These are phyloP conservation scores for Hippasteria phrygiana DNA, from an alignment of 53 echinoderm and acorn worm species.

Conservation along the genomic window DNA sequence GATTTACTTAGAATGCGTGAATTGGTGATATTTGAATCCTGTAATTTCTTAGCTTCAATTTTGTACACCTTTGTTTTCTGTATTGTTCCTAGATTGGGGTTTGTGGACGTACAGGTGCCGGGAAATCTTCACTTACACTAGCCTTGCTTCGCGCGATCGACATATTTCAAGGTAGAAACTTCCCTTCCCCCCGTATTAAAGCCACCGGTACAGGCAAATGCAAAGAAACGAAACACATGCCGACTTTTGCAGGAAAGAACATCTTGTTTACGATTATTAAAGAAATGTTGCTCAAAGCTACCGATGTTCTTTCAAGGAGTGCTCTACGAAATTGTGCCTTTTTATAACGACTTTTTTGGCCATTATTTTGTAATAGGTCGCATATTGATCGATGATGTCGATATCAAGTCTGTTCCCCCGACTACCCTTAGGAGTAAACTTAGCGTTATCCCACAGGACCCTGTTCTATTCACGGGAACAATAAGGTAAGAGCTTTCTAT, in stretches of 20 bases:
- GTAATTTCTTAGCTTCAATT: neutral
- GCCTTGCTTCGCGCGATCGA: slow-evolving; percentile 67
- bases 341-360: neutral
- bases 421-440: slow-evolving; percentile 51
- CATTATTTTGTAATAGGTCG: slow-evolving; percentile 18
- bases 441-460: slow-evolving; percentile 60
- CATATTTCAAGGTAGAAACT: slow-evolving; percentile 48
- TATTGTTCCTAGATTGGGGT: slow-evolving; percentile 54
- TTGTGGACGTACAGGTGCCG: slow-evolving; percentile 72
- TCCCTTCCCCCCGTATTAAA: neutral
- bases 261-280: too few relatives aligned
- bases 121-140: slow-evolving; percentile 67
- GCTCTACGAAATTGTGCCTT: neutral
- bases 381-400: slow-evolving; percentile 58
- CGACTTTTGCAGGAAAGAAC: too few relatives aligned
- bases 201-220: too few relatives aligned
- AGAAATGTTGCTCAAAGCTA: too few relatives aligned
- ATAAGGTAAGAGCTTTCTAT: slow-evolving; percentile 40
- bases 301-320: too few relatives aligned
- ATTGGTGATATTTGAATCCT: neutral
- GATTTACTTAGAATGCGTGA: too few relatives aligned
- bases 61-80: neutral
- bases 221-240: too few relatives aligned
- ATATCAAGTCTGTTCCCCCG: slow-evolving; percentile 61
- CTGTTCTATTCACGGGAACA: slow-evolving; percentile 62